Evolutionary conservation across 2,888 invertebrate genomes (phyloP).

Genomic region (Dryomyza anilis): DNA sequence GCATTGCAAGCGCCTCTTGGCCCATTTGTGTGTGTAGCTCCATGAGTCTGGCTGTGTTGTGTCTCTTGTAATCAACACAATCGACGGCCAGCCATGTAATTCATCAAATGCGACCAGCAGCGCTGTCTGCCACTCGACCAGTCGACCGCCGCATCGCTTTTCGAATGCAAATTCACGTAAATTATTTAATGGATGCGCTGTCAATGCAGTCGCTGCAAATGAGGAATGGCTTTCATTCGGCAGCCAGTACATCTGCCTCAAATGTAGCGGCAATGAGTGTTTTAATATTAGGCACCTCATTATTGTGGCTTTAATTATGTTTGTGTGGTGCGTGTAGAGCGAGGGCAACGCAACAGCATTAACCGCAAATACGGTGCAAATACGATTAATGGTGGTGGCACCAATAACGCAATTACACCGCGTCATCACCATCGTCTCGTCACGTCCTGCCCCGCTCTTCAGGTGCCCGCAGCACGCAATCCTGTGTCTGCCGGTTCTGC

Average conservation of each 20-base stretch:
- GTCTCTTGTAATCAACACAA: too few species aligned
- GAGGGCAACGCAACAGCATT: constrained; percentile 10
- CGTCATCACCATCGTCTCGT: not conserved
- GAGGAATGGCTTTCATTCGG: constrained; percentile 5
- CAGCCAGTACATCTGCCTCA: not conserved
- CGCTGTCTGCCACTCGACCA: not conserved
- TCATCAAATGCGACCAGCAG: not conserved
- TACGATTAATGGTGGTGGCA: constrained; percentile 23
- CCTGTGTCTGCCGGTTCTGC: not conserved
- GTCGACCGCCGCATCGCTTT: not conserved
- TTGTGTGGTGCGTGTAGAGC: not conserved
- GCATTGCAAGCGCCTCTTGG: too few species aligned
- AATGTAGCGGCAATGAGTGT: too few species aligned
- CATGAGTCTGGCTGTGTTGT: too few species aligned
- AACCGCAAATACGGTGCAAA: constrained; percentile 26
- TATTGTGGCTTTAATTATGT: constrained; percentile 13
- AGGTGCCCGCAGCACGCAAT: not conserved
- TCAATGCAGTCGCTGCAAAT: constrained; percentile 11
- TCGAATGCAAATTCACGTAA: constrained; percentile 22
- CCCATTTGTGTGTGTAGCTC: too few species aligned
- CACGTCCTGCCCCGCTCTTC: not conserved
- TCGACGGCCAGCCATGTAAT: not conserved
- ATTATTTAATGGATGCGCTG: constrained; percentile 24
- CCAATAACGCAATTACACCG: too few species aligned
- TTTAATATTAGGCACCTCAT: constrained; percentile 19